Evolutionary conservation across 2,797 vertebrate genomes (phyloP).

Genomic region (Mormyrops boulengeri): DNA sequence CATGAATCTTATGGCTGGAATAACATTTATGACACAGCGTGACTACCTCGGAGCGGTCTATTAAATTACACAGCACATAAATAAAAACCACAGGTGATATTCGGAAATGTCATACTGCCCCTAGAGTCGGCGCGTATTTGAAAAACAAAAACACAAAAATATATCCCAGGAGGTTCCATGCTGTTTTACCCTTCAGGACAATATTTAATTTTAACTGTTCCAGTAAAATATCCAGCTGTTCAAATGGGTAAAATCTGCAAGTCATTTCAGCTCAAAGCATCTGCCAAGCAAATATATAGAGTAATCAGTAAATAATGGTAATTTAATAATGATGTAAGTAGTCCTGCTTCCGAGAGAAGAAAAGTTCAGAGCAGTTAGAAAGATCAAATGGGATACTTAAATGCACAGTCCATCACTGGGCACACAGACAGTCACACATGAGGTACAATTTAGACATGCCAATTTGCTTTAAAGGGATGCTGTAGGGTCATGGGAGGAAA

Average conservation of each 20-base stretch:
- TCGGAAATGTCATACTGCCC: background rate
- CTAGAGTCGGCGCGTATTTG: background rate
- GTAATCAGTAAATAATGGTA: background rate
- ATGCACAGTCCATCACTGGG: background rate
- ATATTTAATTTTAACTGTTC: background rate
- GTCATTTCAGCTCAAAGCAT: background rate
- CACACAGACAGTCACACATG: background rate
- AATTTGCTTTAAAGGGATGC: background rate
- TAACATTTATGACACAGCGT: background rate
- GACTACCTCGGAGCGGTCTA: background rate
- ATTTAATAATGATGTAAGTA: background rate
- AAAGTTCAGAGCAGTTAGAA: background rate
- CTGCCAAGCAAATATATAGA: background rate
- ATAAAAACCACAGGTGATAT: background rate
- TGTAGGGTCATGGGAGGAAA: background rate
- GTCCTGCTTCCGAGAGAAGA: background rate
- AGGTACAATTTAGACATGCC: background rate
- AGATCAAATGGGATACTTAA: background rate
- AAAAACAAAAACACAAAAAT: constrained; percentile 3
- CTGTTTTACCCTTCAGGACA: background rate
- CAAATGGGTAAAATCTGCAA: background rate
- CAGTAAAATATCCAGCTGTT: constrained; percentile 8
- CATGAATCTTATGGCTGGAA: background rate
- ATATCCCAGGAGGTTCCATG: background rate
- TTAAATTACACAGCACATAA: background rate